Evolutionary conservation across 2,888 invertebrate species (phyloP).

Genomic region (Monoplex corrugatus): DNA sequence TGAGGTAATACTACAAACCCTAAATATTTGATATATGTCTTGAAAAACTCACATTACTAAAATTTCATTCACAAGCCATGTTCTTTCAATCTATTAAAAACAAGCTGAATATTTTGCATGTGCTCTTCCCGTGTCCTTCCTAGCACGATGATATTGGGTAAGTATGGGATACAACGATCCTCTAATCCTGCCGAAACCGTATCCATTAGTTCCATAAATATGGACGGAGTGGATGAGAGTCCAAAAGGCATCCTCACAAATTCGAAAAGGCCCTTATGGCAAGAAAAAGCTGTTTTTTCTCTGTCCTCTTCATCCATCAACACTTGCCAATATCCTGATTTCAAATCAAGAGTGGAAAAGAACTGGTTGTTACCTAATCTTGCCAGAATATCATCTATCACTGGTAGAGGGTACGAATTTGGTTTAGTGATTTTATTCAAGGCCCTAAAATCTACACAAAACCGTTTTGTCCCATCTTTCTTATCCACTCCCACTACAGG

Average conservation of each 20-base stretch:
- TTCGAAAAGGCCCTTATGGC: slow-evolving; percentile 37
- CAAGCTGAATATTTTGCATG: slow-evolving; percentile 48
- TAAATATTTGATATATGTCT: no score
- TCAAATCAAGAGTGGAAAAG: slow-evolving; percentile 41
- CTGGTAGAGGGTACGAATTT: not conserved
- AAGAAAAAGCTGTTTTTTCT: slow-evolving; percentile 45
- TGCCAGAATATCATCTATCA: slow-evolving; percentile 40
- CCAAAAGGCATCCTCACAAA: slow-evolving; percentile 45
- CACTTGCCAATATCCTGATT: slow-evolving; percentile 45
- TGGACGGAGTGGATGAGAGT: slow-evolving; percentile 3
- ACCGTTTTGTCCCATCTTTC: slow-evolving; percentile 49
- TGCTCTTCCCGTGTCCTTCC: slow-evolving; percentile 54
- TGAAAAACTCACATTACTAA: no score
- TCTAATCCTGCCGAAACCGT: slow-evolving; percentile 19
- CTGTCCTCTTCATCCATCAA: slow-evolving; percentile 20
- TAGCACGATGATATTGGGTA: slow-evolving; percentile 58
- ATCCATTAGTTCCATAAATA: slow-evolving; percentile 36
- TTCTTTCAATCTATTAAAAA: slow-evolving; percentile 36
- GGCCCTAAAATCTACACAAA: slow-evolving; percentile 33
- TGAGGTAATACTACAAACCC: no score
- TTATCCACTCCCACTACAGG: slow-evolving; percentile 52
- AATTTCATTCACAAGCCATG: no score
- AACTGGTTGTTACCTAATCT: not conserved
- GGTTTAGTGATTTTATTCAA: slow-evolving; percentile 32
- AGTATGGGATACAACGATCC: slow-evolving; percentile 51